These are phyloP conservation scores for Mesopsocus fuscifrons DNA, from an alignment of 2,888 invertebrate species.

Conservation along the genomic window DNA sequence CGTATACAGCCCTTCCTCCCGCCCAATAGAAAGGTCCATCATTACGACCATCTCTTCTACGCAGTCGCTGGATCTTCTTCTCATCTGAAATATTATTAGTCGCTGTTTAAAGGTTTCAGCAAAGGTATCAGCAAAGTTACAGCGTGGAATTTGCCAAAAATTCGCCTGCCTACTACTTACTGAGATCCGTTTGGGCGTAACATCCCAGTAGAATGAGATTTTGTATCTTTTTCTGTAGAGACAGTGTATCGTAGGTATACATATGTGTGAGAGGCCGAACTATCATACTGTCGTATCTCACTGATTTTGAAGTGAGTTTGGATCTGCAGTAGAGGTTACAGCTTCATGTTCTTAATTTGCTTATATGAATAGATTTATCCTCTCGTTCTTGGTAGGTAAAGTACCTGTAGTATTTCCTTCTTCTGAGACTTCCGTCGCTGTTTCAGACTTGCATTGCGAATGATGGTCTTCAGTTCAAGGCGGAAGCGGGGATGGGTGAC, in stretches of 20 bases:
- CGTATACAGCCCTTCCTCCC: not conserved
- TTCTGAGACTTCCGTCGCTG: not conserved
- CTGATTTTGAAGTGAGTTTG: no score
- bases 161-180: no score
- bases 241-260: no score
- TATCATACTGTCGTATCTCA: no score
- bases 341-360: no score
- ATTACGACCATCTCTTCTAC: not conserved
- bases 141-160: not conserved
- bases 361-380: no score
- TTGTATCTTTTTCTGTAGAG: no score
- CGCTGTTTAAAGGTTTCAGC: not conserved
- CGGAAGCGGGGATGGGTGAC: constrained; percentile 47
- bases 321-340: no score
- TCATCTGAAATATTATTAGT: not conserved
- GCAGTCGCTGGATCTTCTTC: constrained; percentile 4
- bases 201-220: no score
- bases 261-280: no score
- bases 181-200: no score
- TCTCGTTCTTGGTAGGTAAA: no score
- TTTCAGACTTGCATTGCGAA: not conserved
- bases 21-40: not conserved
- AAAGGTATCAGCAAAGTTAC: not conserved
- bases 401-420: not conserved
- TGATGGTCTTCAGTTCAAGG: not conserved